Conservation (phyloP, 2,888 invertebrate species). For the Melinaea marsaeus region DNA sequence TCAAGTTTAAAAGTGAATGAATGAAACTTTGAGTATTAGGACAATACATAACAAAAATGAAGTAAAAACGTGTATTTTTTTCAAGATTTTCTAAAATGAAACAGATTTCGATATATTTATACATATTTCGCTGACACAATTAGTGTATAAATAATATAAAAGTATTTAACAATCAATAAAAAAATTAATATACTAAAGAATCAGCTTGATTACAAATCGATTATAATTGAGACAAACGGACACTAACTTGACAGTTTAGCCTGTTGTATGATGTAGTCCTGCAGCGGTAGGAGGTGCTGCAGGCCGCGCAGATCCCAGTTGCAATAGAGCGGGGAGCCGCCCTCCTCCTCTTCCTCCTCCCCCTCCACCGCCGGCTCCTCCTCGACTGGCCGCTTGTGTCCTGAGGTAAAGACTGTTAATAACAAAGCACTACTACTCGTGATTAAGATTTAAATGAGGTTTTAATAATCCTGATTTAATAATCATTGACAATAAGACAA, state of each 20-base stretch:
- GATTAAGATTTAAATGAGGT: too few relatives aligned
- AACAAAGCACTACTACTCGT: neutral
- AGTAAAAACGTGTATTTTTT: neutral
- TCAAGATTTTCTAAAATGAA: too few relatives aligned
- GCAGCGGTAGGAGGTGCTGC: conserved; percentile 88
- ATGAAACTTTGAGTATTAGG: too few relatives aligned
- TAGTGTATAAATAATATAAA: too few relatives aligned
- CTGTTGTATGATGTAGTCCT: conserved; percentile 93
- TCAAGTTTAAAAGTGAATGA: neutral
- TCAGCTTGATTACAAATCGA: neutral
- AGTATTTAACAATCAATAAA: too few relatives aligned
- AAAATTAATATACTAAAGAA: neutral
- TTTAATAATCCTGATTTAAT: too few relatives aligned
- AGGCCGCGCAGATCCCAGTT: conserved; percentile 83
- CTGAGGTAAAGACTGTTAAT: conserved; percentile 37
- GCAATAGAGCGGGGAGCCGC: conserved; percentile 82
- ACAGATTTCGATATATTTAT: too few relatives aligned
- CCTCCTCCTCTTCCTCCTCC: conserved; percentile 77
- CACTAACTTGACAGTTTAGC: conserved; percentile 83
- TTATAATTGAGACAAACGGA: neutral
- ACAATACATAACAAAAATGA: neutral
- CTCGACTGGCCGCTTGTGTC: conserved; percentile 60
- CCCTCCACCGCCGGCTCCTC: conserved; percentile 51
- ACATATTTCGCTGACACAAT: too few relatives aligned
- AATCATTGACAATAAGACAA: too few relatives aligned